These are phyloP conservation scores for Luidia sarsii DNA, from an alignment of 53 echinoderm and acorn worm genomes.

Conservation along the genomic window DNA sequence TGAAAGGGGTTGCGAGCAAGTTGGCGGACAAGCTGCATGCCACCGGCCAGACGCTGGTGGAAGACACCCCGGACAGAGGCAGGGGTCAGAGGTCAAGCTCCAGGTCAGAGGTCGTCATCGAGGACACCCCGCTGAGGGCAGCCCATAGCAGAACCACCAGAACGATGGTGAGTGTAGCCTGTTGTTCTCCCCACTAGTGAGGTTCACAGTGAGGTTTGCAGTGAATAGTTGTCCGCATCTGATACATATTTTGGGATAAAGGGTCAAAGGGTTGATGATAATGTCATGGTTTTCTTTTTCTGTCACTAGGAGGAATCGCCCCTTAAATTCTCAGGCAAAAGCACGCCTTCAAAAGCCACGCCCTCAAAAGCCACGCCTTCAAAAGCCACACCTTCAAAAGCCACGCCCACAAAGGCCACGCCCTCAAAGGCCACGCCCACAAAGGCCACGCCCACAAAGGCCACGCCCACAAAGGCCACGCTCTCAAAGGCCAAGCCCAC, in stretches of 20 bases:
- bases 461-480: constrained; percentile 1
- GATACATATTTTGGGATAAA: too few relatives aligned
- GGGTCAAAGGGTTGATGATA: too few relatives aligned
- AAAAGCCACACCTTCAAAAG: constrained; percentile 26
- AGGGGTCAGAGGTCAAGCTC: constrained; percentile 29
- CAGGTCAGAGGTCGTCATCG: constrained; percentile 41
- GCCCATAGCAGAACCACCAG: constrained; percentile 2
- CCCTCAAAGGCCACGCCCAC: constrained; percentile 6
- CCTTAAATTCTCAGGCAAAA: too few relatives aligned
- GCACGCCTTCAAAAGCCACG: constrained; percentile 9
- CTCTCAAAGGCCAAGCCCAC: constrained; percentile 9
- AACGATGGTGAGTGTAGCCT: constrained; percentile 16
- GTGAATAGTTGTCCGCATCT: not conserved
- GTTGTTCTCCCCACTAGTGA: too few relatives aligned
- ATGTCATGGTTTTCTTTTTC: too few relatives aligned
- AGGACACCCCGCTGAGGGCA: constrained; percentile 48
- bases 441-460: constrained; percentile 5
- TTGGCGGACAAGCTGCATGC: constrained; percentile 75
- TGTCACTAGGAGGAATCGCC: too few relatives aligned
- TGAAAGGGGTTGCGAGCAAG: constrained; percentile 83
- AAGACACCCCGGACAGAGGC: constrained; percentile 58
- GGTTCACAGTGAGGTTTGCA: not conserved
- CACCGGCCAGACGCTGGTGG: constrained; percentile 21
- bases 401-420: constrained; percentile 19
- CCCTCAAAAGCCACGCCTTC: constrained; percentile 14